These are phyloP conservation scores for Toxonevra muliebris DNA, from an alignment of 2,888 invertebrate species.

Conservation along the genomic window DNA sequence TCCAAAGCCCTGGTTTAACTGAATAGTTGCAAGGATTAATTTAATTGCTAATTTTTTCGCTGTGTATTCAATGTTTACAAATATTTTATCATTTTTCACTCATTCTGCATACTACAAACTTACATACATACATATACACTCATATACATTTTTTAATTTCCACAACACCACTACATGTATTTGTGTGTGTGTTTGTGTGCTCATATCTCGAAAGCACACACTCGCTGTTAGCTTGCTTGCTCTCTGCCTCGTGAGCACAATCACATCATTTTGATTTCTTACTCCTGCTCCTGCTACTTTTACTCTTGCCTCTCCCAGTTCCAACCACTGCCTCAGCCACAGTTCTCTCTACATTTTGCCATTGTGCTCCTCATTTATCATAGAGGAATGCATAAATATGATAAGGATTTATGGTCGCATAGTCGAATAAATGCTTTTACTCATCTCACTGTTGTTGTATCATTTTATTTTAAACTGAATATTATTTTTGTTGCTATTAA, in stretches of 20 bases:
- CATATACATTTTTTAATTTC: too few species aligned
- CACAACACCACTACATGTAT: not conserved
- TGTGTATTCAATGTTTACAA: constrained; percentile 22
- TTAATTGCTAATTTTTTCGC: constrained; percentile 8
- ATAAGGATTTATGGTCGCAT: constrained; percentile 54
- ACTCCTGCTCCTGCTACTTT: too few species aligned
- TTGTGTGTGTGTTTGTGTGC: constrained; percentile 1
- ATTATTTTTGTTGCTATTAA: too few species aligned
- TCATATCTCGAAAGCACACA: constrained; percentile 2
- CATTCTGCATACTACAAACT: constrained; percentile 22
- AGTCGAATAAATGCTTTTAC: constrained; percentile 14
- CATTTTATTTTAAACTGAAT: too few species aligned
- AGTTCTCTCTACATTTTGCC: constrained; percentile 58
- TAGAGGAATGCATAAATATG: constrained; percentile 59
- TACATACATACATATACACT: not conserved
- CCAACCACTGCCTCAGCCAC: constrained; percentile 1
- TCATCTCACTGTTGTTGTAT: not conserved
- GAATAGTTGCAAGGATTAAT: not conserved
- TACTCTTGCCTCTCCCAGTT: not conserved
- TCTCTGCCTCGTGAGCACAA: too few species aligned
- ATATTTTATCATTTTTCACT: constrained; percentile 28
- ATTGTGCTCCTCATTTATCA: constrained; percentile 62
- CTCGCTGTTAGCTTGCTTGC: not conserved
- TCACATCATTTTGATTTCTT: too few species aligned
- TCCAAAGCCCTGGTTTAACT: too few species aligned